Evolutionary conservation across 2,797 vertebrate genomes (phyloP), one percentile per base, ranked within the genome.

Genomic region (Muscicapa comitata): DNA sequence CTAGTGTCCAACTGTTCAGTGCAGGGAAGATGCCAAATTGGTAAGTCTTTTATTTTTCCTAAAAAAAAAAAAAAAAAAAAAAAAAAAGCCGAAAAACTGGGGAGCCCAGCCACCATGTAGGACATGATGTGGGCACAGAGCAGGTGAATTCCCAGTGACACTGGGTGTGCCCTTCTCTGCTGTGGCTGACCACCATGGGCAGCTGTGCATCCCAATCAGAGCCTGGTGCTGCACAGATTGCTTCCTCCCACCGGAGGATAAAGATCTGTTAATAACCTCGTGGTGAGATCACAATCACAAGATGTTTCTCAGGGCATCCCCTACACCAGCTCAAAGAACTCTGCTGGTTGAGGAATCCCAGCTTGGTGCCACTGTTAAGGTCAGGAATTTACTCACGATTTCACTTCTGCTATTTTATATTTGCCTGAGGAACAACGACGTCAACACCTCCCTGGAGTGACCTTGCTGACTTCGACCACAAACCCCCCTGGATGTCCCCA

Each of bases 351-450:
- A 81, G 14, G 88, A 62, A 80, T 96, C 65, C 89, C 75, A 88
- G 62, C 35, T 71, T 2, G 1, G 26, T 16, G 28, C 81, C 15
- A 4, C 42, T 48, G 55, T 92, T 61, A 96, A 96, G 91, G 95
- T 90, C 94, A 94, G 94, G 92, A 96, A 94, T 97, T 96, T 92
- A 83, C 96, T 95, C 25, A 4, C 0, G 1, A 48, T 93, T 93
- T 93, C 89, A 90, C 89, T 97, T 97, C 96, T 96, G 85, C 87
- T 90, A 67, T 95, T 92, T 77, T 42, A 33, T 15, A 40, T 66
- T 91, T 84, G 87, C 40, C 62, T 61, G 72, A 86, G 63, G 65
- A 91, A 73, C 15, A 23, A 11, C 8, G 4, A 17, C 3, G 24
- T 23, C 42, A 59, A 59, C 31, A 19, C 4, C 8, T 6, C 13